Conservation (phyloP, 1,140 invertebrate species). For the Drosophila truncata region DNA sequence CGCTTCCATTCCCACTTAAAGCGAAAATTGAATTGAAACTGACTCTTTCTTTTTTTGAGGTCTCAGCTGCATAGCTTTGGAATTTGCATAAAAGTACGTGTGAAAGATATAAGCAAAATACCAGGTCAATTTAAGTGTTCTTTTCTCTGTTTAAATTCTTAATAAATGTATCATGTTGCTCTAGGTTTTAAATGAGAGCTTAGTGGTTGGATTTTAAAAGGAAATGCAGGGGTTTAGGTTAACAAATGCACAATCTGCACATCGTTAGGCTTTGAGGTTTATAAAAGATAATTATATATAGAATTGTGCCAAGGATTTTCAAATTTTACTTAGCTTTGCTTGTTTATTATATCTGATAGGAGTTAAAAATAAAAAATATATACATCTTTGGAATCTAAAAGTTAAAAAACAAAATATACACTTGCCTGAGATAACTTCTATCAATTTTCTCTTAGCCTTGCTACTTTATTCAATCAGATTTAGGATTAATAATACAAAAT, state of each 20-base stretch:
- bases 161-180: background rate
- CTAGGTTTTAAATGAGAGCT: background rate
- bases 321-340: background rate
- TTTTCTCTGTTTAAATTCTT: background rate
- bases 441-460: background rate
- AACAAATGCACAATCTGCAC: background rate
- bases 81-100: slow-evolving; percentile 36
- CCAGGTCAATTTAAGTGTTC: slow-evolving; percentile 6
- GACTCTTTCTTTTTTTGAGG: slow-evolving; percentile 32
- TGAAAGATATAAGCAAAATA: slow-evolving; percentile 24
- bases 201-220: background rate
- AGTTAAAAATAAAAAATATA: no score
- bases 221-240: background rate
- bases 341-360: no score
- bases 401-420: background rate
- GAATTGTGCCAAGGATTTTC: no score
- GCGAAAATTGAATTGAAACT: slow-evolving; percentile 70
- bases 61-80: slow-evolving; percentile 14
- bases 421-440: background rate
- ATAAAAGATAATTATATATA: background rate
- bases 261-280: background rate
- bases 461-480: background rate
- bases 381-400: background rate
- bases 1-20: slow-evolving; percentile 58
- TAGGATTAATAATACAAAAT: background rate